Percentiles rank a stretch among this genome's conserved stretches.
Evolutionary conservation across 2,888 invertebrate species (phyloP).

Genomic region (Antheraea yamamai): DNA sequence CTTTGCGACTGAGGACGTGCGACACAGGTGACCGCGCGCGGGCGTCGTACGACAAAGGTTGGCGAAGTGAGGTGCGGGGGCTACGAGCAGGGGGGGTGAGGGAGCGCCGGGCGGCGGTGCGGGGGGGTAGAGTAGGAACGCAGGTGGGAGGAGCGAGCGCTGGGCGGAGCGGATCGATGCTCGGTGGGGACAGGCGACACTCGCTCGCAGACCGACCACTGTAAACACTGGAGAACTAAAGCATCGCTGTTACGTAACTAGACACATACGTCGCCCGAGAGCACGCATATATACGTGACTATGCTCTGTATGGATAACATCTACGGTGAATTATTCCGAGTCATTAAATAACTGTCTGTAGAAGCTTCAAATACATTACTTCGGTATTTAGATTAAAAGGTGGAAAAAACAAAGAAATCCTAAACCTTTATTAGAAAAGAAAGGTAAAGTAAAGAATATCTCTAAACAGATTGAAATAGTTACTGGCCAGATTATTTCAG

Average conservation of each 20-base stretch:
- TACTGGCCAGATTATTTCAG: conserved; percentile 6
- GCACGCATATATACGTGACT: conserved; percentile 34
- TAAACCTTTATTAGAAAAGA: background rate
- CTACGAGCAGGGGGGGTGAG: conserved; percentile 39
- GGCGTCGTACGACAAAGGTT: conserved; percentile 74
- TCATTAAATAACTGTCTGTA: background rate
- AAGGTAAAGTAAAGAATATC: background rate
- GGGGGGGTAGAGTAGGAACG: conserved; percentile 39
- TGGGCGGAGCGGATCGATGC: conserved; percentile 81
- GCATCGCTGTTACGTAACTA: conserved; percentile 69
- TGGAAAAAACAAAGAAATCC: background rate
- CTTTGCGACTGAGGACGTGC: conserved; percentile 81
- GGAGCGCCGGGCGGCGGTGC: conserved; percentile 38
- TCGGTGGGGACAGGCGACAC: conserved; percentile 79
- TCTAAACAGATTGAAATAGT: background rate
- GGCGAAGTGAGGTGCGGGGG: conserved; percentile 66
- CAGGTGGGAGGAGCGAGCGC: conserved; percentile 76
- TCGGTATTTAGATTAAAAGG: background rate
- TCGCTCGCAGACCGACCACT: conserved; percentile 62
- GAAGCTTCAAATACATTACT: background rate
- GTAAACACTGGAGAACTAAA: conserved; percentile 68
- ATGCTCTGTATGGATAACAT: conserved; percentile 32
- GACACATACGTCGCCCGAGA: conserved; percentile 37
- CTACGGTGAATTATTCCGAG: conserved; percentile 25
- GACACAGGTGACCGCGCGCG: conserved; percentile 82